Conservation (phyloP, 2,797 vertebrate genomes). For the Bradypodion ventrale region DNA sequence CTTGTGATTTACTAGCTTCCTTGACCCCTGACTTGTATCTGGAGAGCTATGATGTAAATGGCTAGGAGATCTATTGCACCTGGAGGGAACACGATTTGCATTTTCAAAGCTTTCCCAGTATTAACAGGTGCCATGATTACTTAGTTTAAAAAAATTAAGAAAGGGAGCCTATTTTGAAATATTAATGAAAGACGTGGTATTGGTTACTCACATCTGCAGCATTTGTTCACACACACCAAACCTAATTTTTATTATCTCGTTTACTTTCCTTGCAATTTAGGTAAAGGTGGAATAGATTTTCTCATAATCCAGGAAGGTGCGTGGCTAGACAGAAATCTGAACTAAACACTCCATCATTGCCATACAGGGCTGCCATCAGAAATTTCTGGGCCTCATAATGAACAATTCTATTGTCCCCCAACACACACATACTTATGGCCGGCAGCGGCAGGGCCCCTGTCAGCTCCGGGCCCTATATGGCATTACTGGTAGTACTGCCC, state of each 20-base stretch:
- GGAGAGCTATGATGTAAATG: constrained; percentile 43
- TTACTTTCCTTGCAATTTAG: neutral
- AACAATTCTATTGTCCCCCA: too few relatives aligned
- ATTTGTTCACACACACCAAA: neutral
- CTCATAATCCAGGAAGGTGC: neutral
- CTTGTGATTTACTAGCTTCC: constrained; percentile 69
- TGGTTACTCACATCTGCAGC: neutral
- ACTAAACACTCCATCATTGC: neutral
- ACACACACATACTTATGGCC: too few relatives aligned
- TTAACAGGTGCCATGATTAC: constrained; percentile 16
- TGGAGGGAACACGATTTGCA: constrained; percentile 18
- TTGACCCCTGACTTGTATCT: constrained; percentile 68
- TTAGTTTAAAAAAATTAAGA: neutral
- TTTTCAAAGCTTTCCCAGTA: neutral
- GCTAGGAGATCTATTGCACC: constrained; percentile 31
- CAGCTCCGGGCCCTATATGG: too few relatives aligned
- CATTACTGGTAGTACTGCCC: too few relatives aligned
- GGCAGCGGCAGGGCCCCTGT: too few relatives aligned
- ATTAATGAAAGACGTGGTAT: neutral
- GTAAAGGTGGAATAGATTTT: neutral
- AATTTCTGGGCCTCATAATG: too few relatives aligned
- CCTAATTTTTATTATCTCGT: neutral
- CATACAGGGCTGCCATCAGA: too few relatives aligned
- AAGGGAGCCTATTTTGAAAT: constrained; percentile 23
- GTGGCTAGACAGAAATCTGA: neutral